Evolutionary conservation across 2,113 vertebrate genomes (phyloP).

Genomic region (Macaca fascicularis): DNA sequence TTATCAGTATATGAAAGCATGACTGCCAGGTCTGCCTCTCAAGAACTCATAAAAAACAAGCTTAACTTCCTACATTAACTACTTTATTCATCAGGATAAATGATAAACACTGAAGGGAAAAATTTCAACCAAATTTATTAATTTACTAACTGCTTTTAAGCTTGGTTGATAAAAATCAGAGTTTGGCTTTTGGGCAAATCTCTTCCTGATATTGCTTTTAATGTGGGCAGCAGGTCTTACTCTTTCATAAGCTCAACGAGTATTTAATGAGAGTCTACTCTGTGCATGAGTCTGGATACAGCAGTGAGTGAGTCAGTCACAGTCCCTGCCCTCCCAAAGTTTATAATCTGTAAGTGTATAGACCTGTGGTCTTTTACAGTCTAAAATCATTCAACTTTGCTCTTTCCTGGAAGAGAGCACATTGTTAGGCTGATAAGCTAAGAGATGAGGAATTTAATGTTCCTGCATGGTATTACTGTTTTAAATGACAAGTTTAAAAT

Average conservation of each 20-base stretch:
- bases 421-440: neutral
- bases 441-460: neutral
- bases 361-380: neutral
- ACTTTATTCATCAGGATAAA: neutral
- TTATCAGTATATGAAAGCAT: neutral
- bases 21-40: neutral
- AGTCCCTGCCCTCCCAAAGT: neutral
- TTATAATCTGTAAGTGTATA: neutral
- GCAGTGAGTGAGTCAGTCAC: neutral
- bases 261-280: neutral
- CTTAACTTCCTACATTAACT: neutral
- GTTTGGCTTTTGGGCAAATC: neutral
- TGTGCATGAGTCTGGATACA: neutral
- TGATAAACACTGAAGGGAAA: neutral
- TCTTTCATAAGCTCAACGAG: neutral
- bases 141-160: neutral
- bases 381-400: neutral
- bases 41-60: neutral
- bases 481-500: slow-evolving; percentile 16
- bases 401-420: neutral
- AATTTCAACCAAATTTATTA: slow-evolving; percentile 2
- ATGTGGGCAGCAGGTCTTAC: neutral
- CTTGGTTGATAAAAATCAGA: neutral
- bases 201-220: neutral
- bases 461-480: neutral